Evolutionary conservation across 2,113 vertebrate genomes (phyloP).

Genomic region (Nothobranchius kuhntae): DNA sequence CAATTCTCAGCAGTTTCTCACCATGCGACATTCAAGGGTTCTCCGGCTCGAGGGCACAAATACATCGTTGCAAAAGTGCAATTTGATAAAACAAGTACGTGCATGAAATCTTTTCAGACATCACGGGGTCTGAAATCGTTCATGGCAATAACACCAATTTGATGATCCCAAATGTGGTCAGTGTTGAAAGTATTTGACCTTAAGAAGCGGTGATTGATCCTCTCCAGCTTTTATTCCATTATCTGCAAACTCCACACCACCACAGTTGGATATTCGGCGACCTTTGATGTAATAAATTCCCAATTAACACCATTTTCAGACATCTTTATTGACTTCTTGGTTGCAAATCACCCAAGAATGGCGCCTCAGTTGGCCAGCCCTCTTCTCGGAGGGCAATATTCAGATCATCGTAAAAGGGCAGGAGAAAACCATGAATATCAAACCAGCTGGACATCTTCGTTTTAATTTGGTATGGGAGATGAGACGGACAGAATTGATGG

Average conservation of each 20-base stretch:
- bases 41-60: neutral
- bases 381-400: slow-evolving; percentile 29
- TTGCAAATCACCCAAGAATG: slow-evolving; percentile 51
- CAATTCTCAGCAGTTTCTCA: slow-evolving; percentile 3
- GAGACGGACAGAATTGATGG: slow-evolving; percentile 25
- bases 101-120: neutral
- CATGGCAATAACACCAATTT: slow-evolving; percentile 7
- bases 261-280: slow-evolving; percentile 29
- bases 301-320: slow-evolving; percentile 64
- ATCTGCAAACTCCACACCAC: slow-evolving; percentile 28
- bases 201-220: slow-evolving; percentile 30
- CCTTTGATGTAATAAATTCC: slow-evolving; percentile 44
- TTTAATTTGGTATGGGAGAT: slow-evolving; percentile 47
- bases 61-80: slow-evolving; percentile 11
- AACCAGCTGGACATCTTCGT: slow-evolving; percentile 47
- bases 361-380: slow-evolving; percentile 10
- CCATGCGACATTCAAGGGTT: slow-evolving; percentile 2
- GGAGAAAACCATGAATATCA: slow-evolving; percentile 57
- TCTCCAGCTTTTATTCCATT: slow-evolving; percentile 27
- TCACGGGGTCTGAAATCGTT: neutral
- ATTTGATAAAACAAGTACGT: slow-evolving; percentile 6
- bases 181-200: slow-evolving; percentile 27
- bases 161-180: neutral
- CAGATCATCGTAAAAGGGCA: slow-evolving; percentile 53
- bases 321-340: slow-evolving; percentile 59